Base-by-base conservation (phyloP, 92 coral and sea anemone genomes). In the Muricea muricata region DNA sequence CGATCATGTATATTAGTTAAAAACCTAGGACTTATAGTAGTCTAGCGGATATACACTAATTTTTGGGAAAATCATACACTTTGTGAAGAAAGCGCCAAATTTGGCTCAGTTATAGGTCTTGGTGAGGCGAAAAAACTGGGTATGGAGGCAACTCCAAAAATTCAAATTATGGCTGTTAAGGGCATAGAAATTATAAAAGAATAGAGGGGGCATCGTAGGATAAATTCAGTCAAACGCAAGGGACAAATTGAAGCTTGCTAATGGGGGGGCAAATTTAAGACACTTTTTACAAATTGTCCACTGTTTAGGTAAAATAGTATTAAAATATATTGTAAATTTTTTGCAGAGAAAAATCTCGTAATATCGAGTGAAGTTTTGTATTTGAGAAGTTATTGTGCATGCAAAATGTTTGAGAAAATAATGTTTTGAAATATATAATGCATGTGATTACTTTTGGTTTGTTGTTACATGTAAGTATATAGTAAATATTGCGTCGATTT, bases 301-400 rank as follows among this genome's bases (percentile, higher is more conserved):
- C 61, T 54, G 61, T 54, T 54, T 54, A 23, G 2, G 5, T 54
- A 14, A 57, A 57, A 29, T n/a, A 21, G 28, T 32, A 21, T 57
- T 32, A 57, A 28, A 45, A 57, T 57, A 21, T 20, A 57, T 57
- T 57, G 65, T 45, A 57, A 1, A 20, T 20, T 57, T 57, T 57
- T 57, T 57, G 65, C 65, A 57, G 65, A 57, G 65, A 57, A 28
- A 57, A 57, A 21, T 57, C 30, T 57, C 65, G 25, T 57, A 55
- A 55, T 55, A 55, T 55, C 63, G 29, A 55, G 63, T 37, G 9
- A 37, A 37, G 42, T 37, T 4, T 37, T 37, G 42, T 37, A 4
- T 37, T 54, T 54, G 25, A 54, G n/a, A n/a, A n/a, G 25, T 8
- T 7, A 25, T 15, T 54, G 61, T 54, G 61, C 24, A 54, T 6